These are phyloP conservation scores for Tangara arthus DNA, from an alignment of 2,797 vertebrate genomes.

Conservation along the genomic window DNA sequence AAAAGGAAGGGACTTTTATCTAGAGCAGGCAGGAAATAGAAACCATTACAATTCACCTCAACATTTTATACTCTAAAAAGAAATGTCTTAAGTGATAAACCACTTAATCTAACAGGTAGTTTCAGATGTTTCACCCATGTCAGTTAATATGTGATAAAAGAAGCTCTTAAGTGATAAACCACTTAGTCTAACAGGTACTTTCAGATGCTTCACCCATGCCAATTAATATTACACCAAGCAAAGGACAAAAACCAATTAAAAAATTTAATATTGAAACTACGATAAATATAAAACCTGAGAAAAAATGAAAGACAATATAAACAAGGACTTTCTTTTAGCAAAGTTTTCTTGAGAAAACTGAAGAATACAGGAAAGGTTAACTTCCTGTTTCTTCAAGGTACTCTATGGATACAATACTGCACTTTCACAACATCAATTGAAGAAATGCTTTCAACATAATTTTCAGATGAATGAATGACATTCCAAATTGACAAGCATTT, in stretches of 20 bases:
- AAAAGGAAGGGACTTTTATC: slow-evolving; percentile 99
- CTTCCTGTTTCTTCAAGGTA: background rate
- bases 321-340: background rate
- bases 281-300: background rate
- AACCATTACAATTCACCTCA: background rate
- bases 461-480: background rate
- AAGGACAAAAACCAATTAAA: background rate
- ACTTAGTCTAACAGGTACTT: background rate
- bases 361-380: background rate
- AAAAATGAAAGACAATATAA: background rate
- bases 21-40: slow-evolving; percentile 47
- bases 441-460: background rate
- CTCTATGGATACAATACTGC: background rate
- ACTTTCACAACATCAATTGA: background rate
- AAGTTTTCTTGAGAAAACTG: background rate
- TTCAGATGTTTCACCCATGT: background rate
- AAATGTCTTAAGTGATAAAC: background rate
- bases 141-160: no score
- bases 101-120: background rate
- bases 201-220: background rate
- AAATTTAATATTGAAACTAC: background rate
- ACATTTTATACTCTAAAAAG: background rate
- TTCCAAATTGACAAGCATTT: background rate
- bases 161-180: background rate
- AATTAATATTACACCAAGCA: background rate